Evolutionary conservation across 2,113 vertebrate genomes (phyloP).

Genomic region (Lamprotornis superbus): DNA sequence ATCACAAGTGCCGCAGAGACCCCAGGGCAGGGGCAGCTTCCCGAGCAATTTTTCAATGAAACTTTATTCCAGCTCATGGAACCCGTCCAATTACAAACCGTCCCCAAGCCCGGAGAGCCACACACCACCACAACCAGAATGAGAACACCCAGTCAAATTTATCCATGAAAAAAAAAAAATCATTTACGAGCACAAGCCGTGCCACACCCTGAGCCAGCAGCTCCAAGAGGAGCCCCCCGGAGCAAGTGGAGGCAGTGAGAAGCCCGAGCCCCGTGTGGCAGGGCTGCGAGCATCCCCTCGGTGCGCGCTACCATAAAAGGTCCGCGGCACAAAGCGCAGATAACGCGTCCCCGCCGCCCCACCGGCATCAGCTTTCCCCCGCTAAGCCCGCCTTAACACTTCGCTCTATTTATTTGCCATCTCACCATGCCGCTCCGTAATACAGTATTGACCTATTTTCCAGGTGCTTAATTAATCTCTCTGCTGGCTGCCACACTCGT

Average conservation of each 20-base stretch:
- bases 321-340: not conserved
- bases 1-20: not conserved
- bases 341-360: not conserved
- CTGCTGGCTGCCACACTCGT: not conserved
- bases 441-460: conserved; percentile 68
- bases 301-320: conserved; percentile 3
- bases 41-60: not conserved
- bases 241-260: not conserved
- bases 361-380: conserved; percentile 37
- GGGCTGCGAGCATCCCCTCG: conserved; percentile 5
- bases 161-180: not conserved
- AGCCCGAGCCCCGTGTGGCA: not conserved
- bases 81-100: not conserved
- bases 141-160: conserved; percentile 7
- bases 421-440: conserved; percentile 40
- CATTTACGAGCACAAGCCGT: not conserved
- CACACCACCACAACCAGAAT: not conserved
- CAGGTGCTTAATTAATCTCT: conserved; percentile 64
- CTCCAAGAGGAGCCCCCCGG: not conserved
- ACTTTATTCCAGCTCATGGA: not conserved
- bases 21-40: not conserved
- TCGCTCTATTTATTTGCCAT: conserved; percentile 55
- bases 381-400: conserved; percentile 35
- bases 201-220: conserved; percentile 46
- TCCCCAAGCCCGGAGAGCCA: not conserved